These are phyloP conservation scores for Cygnus olor DNA, from an alignment of 2,797 vertebrate genomes.

Conservation along the genomic window DNA sequence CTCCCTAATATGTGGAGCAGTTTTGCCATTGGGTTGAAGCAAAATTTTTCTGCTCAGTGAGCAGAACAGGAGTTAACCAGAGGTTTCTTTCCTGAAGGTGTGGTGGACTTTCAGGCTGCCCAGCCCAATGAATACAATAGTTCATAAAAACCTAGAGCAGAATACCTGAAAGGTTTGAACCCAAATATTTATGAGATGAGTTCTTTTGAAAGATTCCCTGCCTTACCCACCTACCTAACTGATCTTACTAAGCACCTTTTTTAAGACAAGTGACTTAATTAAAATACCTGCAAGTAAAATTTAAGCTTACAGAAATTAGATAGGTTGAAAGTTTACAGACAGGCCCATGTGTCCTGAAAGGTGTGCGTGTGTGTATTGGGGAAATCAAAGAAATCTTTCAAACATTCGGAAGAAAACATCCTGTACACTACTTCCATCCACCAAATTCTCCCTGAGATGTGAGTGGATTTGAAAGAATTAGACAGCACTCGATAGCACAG, in stretches of 20 bases:
- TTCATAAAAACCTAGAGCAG: neutral
- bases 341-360: neutral
- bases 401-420: neutral
- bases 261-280: neutral
- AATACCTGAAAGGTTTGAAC: neutral
- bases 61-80: neutral
- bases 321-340: neutral
- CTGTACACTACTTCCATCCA: neutral
- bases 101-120: neutral
- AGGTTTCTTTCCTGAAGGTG: neutral
- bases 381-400: neutral
- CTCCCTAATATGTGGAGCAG: rapidly evolving
- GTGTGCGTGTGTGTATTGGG: neutral
- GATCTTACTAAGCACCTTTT: neutral
- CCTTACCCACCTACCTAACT: neutral
- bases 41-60: neutral
- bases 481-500: neutral
- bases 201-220: neutral
- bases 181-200: neutral
- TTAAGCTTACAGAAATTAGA: neutral
- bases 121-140: neutral
- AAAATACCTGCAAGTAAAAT: neutral
- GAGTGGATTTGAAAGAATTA: neutral
- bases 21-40: neutral
- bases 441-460: neutral